Conservation (phyloP, 2,888 invertebrate genomes). For the Luperina nickerlii region DNA sequence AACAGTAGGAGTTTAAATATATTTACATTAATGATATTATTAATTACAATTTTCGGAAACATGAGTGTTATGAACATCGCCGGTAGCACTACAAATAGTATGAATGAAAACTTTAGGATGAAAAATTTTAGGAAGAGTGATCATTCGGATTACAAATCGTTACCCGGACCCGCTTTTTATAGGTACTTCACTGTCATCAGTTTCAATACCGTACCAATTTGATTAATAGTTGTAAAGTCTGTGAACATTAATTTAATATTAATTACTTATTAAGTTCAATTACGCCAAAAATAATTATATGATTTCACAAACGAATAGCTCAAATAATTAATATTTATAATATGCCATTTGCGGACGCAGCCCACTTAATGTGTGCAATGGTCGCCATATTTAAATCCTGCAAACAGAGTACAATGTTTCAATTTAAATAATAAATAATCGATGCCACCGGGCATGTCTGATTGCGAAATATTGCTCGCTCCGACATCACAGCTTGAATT, state of each 20-base stretch:
- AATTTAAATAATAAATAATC: constrained; percentile 69
- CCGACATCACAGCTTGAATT: constrained; percentile 55
- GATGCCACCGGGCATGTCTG: constrained; percentile 61
- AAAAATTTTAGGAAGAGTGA: too few species aligned
- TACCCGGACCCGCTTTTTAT: too few species aligned
- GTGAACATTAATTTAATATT: constrained; percentile 11
- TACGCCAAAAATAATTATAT: constrained; percentile 30
- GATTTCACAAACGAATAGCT: constrained; percentile 45
- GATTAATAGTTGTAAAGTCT: background rate
- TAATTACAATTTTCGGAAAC: too few species aligned
- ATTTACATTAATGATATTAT: too few species aligned
- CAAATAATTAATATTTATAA: constrained; percentile 46
- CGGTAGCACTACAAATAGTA: too few species aligned
- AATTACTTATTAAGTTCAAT: constrained; percentile 25
- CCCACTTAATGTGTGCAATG: constrained; percentile 48
- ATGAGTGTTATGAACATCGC: too few species aligned
- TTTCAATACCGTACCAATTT: background rate
- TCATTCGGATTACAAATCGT: too few species aligned
- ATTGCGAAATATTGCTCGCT: constrained; percentile 68
- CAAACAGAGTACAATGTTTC: constrained; percentile 61
- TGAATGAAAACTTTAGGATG: too few species aligned
- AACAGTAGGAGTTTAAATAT: too few species aligned
- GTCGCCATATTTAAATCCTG: constrained; percentile 57
- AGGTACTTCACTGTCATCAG: background rate
- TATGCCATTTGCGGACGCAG: constrained; percentile 41